Conservation (phyloP, 2,888 invertebrate species). For the Caenorhabditis panamensis region DNA sequence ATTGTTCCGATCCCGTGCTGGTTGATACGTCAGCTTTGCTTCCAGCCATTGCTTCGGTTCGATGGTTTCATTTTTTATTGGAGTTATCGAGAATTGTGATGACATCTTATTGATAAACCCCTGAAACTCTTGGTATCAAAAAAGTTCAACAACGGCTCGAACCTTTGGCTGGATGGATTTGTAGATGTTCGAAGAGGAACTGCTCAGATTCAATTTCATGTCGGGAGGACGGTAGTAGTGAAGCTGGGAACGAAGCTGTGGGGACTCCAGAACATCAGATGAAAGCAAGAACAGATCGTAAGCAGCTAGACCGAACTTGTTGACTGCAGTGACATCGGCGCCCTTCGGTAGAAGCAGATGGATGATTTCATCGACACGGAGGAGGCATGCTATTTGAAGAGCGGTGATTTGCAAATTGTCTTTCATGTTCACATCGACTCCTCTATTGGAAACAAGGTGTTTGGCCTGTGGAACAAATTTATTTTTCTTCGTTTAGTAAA, state of each 20-base stretch:
- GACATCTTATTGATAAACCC: slow-evolving; percentile 34
- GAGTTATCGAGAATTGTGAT: slow-evolving; percentile 20
- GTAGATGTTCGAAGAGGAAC: slow-evolving; percentile 38
- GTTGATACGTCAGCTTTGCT: slow-evolving; percentile 57
- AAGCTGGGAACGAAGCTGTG: slow-evolving; percentile 23
- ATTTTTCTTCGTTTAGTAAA: not conserved
- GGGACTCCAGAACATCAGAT: slow-evolving; percentile 12
- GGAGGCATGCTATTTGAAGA: slow-evolving; percentile 59
- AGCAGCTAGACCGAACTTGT: slow-evolving; percentile 49
- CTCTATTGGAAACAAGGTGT: slow-evolving; percentile 27
- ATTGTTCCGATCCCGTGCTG: slow-evolving; percentile 60
- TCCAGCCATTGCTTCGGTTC: slow-evolving; percentile 65
- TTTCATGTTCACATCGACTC: slow-evolving; percentile 51
- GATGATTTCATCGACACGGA: slow-evolving; percentile 46
- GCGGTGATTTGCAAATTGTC: slow-evolving; percentile 58
- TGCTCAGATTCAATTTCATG: slow-evolving; percentile 40
- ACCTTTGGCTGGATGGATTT: slow-evolving; percentile 33
- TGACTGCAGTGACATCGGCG: slow-evolving; percentile 37
- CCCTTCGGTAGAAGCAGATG: slow-evolving; percentile 28
- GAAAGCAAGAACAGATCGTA: slow-evolving; percentile 60
- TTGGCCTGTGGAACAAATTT: slow-evolving; percentile 21
- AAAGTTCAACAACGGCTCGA: too few relatives aligned
- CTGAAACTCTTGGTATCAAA: too few relatives aligned
- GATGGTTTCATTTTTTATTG: slow-evolving; percentile 24
- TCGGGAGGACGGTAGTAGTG: slow-evolving; percentile 38